phyloP scores from a whole-genome alignment of 1,140 invertebrate genomes.

The Paraescarpia echinospica region DNA sequence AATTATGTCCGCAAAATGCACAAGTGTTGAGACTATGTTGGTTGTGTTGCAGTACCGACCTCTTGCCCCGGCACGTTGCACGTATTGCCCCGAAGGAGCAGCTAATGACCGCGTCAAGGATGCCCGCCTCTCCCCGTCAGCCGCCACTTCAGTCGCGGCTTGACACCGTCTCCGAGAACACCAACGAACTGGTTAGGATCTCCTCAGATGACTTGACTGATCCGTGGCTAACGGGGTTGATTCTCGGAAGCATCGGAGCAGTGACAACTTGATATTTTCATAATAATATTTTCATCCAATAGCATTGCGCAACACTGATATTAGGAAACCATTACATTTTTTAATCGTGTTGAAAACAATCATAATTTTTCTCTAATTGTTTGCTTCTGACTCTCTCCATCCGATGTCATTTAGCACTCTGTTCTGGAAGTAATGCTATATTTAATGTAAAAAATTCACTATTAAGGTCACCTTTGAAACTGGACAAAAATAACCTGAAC shows the following conservation, averaged over 20 bases:
- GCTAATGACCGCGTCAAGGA: neutral
- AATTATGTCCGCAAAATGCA: neutral
- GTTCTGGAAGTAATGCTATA: too few species aligned
- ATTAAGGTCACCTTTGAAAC: too few species aligned
- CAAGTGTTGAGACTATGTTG: neutral
- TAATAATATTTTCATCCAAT: too few species aligned
- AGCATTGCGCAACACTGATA: too few species aligned
- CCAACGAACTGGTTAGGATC: neutral
- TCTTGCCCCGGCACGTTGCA: neutral
- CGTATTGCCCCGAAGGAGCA: neutral
- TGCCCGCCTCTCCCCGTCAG: neutral
- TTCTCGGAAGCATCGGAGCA: too few species aligned
- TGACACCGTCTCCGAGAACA: neutral
- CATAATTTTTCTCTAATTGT: neutral
- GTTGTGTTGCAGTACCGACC: neutral
- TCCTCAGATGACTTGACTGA: neutral
- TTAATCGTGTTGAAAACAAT: neutral
- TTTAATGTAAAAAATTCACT: neutral
- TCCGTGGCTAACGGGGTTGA: too few species aligned
- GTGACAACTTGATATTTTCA: too few species aligned
- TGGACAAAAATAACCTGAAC: too few species aligned
- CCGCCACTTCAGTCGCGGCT: neutral
- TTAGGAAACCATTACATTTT: too few species aligned
- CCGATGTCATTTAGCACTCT: neutral
- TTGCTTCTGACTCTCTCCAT: neutral